These are phyloP conservation scores for Cotesia chilonis DNA, from an alignment of 1,140 invertebrate genomes.

Conservation along the genomic window DNA sequence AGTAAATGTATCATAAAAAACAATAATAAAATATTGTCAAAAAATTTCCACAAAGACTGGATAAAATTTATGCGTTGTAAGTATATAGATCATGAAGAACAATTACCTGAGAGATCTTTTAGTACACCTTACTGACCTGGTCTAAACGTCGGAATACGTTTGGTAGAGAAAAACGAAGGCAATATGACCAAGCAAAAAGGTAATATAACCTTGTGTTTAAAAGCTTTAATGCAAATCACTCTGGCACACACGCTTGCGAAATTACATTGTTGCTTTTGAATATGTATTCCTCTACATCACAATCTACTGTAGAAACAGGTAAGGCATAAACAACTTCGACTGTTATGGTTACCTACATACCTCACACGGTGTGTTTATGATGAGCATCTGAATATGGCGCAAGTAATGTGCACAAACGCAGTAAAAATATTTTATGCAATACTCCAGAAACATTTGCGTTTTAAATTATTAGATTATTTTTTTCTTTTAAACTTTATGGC, in stretches of 20 bases:
- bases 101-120: too few relatives aligned
- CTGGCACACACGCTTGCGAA: conserved; percentile 25
- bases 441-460: conserved; percentile 7
- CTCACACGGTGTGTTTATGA: conserved; percentile 27
- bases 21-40: too few relatives aligned
- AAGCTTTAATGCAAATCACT: conserved; percentile 26
- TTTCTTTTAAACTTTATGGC: not conserved
- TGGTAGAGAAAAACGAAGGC: too few relatives aligned
- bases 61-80: too few relatives aligned
- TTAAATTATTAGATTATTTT: conserved; percentile 17
- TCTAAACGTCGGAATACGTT: too few relatives aligned
- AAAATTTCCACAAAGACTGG: too few relatives aligned
- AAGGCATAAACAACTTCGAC: conserved; percentile 27
- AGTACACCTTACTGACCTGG: too few relatives aligned
- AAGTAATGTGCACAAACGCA: conserved; percentile 6
- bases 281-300: conserved; percentile 3
- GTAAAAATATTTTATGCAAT: conserved; percentile 23
- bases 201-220: conserved; percentile 27
- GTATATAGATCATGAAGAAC: too few relatives aligned
- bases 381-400: conserved; percentile 22
- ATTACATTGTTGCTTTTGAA: conserved; percentile 23
- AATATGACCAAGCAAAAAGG: conserved; percentile 11
- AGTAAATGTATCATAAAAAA: too few relatives aligned
- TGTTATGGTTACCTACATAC: conserved; percentile 30
- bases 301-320: conserved; percentile 16